These are phyloP conservation scores for Amphiura filiformis DNA, from an alignment of 35 echinoderm and acorn worm genomes.

Conservation along the genomic window DNA sequence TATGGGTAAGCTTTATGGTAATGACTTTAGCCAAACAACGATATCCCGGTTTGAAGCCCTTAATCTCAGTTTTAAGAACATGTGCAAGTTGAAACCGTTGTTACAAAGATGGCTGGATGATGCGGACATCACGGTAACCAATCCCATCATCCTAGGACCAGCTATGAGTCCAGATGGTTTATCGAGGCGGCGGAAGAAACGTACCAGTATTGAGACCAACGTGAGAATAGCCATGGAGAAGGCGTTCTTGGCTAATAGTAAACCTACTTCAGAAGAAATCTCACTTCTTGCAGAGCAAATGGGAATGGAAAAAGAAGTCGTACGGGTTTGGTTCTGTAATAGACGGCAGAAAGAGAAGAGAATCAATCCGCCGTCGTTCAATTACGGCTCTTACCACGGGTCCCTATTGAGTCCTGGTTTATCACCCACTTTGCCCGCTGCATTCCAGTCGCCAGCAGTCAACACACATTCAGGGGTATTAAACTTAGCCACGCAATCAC, in stretches of 20 bases:
- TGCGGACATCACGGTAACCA: conserved; percentile 86
- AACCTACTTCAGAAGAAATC: conserved; percentile 99
- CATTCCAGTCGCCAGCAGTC: neutral
- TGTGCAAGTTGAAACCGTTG: conserved; percentile 97
- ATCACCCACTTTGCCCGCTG: neutral
- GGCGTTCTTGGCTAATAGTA: conserved; percentile 81
- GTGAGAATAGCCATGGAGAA: conserved; percentile 87
- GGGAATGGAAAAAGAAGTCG: conserved; percentile 96
- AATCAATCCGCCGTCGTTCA: conserved; percentile 86
- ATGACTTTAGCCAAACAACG: conserved; percentile 98
- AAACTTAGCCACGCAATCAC: neutral
- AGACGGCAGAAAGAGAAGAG: conserved; percentile 96
- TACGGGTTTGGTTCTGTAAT: conserved; percentile 98
- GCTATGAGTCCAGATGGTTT: conserved; percentile 67
- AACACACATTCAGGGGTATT: neutral
- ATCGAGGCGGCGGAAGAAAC: conserved; percentile 81
- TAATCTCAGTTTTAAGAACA: conserved; percentile 99
- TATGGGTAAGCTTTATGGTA: conserved; percentile 98
- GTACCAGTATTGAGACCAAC: conserved; percentile 98
- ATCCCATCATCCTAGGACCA: conserved; percentile 70
- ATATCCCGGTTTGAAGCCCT: conserved; percentile 97
- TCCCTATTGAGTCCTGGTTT: neutral
- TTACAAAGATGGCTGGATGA: conserved; percentile 98
- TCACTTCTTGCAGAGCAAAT: conserved; percentile 70
- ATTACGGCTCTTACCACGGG: neutral